phyloP scores from a whole-genome alignment of 2,113 vertebrate species.

The Perca fluviatilis region DNA sequence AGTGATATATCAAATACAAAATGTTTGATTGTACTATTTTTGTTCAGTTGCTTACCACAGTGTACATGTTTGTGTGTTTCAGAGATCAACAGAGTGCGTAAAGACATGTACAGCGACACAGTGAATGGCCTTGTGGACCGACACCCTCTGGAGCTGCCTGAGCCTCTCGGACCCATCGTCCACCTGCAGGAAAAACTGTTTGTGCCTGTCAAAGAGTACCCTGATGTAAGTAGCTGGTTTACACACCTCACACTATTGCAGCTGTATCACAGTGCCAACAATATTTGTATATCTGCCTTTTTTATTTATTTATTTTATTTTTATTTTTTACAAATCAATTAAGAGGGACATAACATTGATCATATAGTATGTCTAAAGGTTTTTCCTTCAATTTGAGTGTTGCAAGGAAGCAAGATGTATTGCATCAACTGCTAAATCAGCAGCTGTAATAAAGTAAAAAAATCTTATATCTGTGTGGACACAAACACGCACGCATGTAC shows the following conservation, averaged over 20 bases:
- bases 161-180: slow-evolving; percentile 84
- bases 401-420: neutral
- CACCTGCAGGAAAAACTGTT: slow-evolving; percentile 90
- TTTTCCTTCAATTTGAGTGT: neutral
- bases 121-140: slow-evolving; percentile 87
- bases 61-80: slow-evolving; percentile 67
- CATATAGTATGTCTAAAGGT: neutral
- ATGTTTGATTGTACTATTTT: slow-evolving; percentile 7
- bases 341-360: neutral
- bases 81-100: slow-evolving; percentile 90
- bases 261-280: neutral
- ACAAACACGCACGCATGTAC: neutral
- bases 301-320: too few relatives aligned
- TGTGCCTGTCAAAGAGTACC: slow-evolving; percentile 89
- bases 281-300: too few relatives aligned
- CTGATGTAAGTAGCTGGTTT: slow-evolving; percentile 81
- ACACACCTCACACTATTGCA: neutral
- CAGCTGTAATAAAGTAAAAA: neutral
- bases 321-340: too few relatives aligned
- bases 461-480: neutral
- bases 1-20: slow-evolving; percentile 51
- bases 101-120: slow-evolving; percentile 89
- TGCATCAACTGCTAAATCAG: slow-evolving; percentile 5
- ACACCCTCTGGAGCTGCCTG: slow-evolving; percentile 87
- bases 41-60: slow-evolving; percentile 20